Percentiles rank a stretch among this genome's conserved stretches.
Conservation (phyloP, 2,113 vertebrate genomes). For the Oceanodroma tethys region DNA sequence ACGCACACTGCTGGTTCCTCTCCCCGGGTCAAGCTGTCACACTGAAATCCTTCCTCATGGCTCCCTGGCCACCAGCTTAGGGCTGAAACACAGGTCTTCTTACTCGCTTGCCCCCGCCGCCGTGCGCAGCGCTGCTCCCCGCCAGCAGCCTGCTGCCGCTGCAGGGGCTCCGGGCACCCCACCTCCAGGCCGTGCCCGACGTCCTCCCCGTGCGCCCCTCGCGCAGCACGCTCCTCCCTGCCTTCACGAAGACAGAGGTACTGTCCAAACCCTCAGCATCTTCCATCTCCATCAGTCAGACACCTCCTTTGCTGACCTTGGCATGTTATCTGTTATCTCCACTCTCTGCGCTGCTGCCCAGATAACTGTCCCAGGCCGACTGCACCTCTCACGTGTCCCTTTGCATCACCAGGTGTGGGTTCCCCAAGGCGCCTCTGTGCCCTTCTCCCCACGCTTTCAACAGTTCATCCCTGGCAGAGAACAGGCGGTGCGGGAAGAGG, state of each 20-base stretch:
- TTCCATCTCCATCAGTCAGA: background rate
- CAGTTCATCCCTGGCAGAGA: background rate
- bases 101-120: rapidly evolving
- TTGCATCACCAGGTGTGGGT: no score
- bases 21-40: background rate
- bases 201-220: rapidly evolving
- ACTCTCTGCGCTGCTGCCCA: background rate
- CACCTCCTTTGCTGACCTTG: no score
- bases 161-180: background rate
- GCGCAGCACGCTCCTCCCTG: background rate
- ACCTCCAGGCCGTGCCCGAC: rapidly evolving
- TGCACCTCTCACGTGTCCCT: rapidly evolving
- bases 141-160: background rate
- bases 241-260: no score
- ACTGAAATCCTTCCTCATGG: rapidly evolving
- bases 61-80: background rate
- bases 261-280: background rate
- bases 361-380: rapidly evolving
- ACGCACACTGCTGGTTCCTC: background rate
- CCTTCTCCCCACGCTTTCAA: background rate
- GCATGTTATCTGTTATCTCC: background rate
- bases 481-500: background rate
- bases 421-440: no score
- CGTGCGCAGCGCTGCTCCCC: background rate
- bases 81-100: no score